Evolutionary conservation across 1,140 invertebrate genomes (phyloP).

Genomic region (Drosophila insularis): DNA sequence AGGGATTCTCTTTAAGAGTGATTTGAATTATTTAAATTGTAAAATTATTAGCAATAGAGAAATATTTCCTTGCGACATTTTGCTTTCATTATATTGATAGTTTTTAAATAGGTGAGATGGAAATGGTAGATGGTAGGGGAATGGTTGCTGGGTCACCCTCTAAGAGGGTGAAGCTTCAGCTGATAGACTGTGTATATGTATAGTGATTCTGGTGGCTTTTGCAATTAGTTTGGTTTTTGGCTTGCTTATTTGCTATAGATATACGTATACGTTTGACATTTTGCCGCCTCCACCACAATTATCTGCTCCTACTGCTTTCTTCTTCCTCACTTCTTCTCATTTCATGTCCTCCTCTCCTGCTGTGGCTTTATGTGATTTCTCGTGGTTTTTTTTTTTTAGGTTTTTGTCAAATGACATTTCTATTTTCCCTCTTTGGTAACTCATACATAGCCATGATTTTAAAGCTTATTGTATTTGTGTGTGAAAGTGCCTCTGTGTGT

Average conservation of each 20-base stretch:
- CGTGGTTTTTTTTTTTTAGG: slow-evolving; percentile 52
- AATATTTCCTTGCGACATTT: neutral
- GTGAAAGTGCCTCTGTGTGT: neutral
- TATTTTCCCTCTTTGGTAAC: slow-evolving; percentile 69
- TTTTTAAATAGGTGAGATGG: neutral
- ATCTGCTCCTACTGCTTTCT: neutral
- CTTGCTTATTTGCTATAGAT: slow-evolving; percentile 42
- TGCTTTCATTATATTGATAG: slow-evolving; percentile 47
- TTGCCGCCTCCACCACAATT: slow-evolving; percentile 36
- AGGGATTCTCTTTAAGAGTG: slow-evolving; percentile 30
- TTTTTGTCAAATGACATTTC: slow-evolving; percentile 77
- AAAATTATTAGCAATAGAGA: neutral
- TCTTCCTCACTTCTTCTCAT: slow-evolving; percentile 8
- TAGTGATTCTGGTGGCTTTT: slow-evolving; percentile 39
- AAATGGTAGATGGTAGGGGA: too few relatives aligned
- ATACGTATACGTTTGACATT: slow-evolving; percentile 58
- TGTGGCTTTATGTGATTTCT: slow-evolving; percentile 36
- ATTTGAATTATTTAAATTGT: slow-evolving; percentile 1
- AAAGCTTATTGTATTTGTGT: slow-evolving; percentile 9
- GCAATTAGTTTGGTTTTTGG: slow-evolving; percentile 74
- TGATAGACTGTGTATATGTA: too few relatives aligned
- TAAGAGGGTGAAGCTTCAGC: neutral
- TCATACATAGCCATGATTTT: slow-evolving; percentile 47
- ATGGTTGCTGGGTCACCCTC: neutral
- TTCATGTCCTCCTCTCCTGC: neutral